Percentiles rank a stretch among this genome's conserved stretches.
Evolutionary conservation across 1,140 invertebrate genomes (phyloP).

Genomic region (Panagrolaimus sp.): DNA sequence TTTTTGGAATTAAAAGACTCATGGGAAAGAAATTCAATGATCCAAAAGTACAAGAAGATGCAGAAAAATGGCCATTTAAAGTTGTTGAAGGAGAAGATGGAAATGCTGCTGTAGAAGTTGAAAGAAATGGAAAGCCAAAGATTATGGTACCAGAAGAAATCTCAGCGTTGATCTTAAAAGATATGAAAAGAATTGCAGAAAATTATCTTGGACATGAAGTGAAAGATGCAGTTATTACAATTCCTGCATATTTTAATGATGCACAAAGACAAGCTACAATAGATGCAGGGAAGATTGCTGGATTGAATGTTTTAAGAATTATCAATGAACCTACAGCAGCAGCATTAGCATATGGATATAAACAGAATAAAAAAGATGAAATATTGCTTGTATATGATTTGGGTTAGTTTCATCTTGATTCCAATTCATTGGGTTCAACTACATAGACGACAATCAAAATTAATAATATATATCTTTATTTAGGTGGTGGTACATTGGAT

Average conservation of each 20-base stretch:
- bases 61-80: slow-evolving; percentile 38
- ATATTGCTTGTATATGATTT: slow-evolving; percentile 60
- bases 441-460: too few species aligned
- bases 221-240: slow-evolving; percentile 62
- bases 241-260: slow-evolving; percentile 66
- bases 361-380: slow-evolving; percentile 66
- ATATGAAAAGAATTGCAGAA: neutral
- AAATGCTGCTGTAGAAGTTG: neutral
- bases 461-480: too few species aligned
- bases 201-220: slow-evolving; percentile 5
- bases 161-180: too few species aligned
- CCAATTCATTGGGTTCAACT: too few species aligned
- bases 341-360: slow-evolving; percentile 73
- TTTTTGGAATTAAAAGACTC: neutral
- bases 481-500: slow-evolving; percentile 56
- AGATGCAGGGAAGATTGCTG: slow-evolving; percentile 69
- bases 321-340: slow-evolving; percentile 74
- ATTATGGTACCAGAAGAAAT: too few species aligned
- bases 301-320: slow-evolving; percentile 65
- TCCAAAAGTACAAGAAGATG: slow-evolving; percentile 66
- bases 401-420: too few species aligned
- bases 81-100: neutral
- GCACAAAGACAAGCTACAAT: slow-evolving; percentile 69
- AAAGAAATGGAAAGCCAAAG: neutral
- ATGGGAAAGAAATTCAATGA: slow-evolving; percentile 52